A percentile compares a stretch with the other conserved stretches of the same genome.
Conservation (phyloP, 92 coral and sea anemone species). For the Virgularia gustaviana region DNA sequence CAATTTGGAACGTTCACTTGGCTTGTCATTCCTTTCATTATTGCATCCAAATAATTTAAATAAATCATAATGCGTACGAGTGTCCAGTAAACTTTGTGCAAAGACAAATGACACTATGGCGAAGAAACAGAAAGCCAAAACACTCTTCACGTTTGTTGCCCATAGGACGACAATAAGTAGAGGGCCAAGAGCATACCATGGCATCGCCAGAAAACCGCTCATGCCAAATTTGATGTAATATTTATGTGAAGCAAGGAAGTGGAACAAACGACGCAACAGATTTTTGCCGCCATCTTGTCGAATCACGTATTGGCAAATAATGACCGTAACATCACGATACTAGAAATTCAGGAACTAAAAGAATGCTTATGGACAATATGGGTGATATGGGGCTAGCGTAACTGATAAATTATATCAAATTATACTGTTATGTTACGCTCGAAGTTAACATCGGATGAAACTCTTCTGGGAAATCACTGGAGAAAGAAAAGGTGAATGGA, state of each 20-base stretch:
- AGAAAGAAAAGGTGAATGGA: too few species aligned
- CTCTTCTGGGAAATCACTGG: too few species aligned
- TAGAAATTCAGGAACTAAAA: too few species aligned
- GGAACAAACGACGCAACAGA: neutral
- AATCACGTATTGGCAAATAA: too few species aligned
- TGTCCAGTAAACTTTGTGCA: slow-evolving; percentile 3
- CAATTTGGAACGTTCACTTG: neutral
- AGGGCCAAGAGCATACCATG: slow-evolving; percentile 16
- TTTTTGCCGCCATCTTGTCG: slow-evolving; percentile 5
- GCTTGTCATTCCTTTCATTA: neutral
- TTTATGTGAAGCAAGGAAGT: neutral
- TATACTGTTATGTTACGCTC: too few species aligned
- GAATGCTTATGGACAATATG: too few species aligned
- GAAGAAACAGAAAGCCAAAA: slow-evolving; percentile 17
- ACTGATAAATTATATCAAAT: too few species aligned
- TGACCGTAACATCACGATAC: too few species aligned
- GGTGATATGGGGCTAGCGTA: too few species aligned
- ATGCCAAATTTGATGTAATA: slow-evolving; percentile 3
- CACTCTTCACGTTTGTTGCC: neutral
- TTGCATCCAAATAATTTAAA: neutral
- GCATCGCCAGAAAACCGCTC: slow-evolving; percentile 23
- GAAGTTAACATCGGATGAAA: too few species aligned
- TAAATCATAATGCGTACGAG: neutral
- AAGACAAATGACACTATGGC: slow-evolving; percentile 21
- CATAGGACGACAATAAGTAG: neutral